These are phyloP conservation scores for Epirrhoe tristata DNA, from an alignment of 2,888 invertebrate genomes.

Conservation along the genomic window DNA sequence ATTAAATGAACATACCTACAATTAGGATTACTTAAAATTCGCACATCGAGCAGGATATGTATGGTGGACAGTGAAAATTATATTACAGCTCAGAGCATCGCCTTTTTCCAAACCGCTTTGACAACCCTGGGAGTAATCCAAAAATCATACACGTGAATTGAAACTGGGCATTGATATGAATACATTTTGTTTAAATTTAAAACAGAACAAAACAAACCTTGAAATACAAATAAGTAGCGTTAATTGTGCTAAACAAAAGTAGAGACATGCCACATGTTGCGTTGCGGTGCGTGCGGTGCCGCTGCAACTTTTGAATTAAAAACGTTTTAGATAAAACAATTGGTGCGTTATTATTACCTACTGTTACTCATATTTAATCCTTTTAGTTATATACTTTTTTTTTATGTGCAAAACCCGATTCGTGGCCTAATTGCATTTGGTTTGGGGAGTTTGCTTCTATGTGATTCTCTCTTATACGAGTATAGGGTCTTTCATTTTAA, in stretches of 20 bases:
- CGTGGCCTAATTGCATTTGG: neutral
- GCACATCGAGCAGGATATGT: no score
- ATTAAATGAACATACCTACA: no score
- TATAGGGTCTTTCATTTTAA: no score
- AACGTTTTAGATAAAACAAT: neutral
- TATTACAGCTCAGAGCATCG: neutral
- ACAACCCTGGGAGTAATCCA: constrained; percentile 14
- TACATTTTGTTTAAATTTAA: neutral
- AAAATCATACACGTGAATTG: neutral
- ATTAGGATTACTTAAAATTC: no score
- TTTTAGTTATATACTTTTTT: no score
- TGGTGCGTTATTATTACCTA: no score
- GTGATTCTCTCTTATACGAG: no score
- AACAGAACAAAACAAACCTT: neutral
- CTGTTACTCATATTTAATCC: no score
- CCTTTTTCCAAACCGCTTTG: neutral
- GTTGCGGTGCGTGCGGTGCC: neutral
- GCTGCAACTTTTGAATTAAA: neutral
- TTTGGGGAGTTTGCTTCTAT: neutral
- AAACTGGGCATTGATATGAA: constrained; percentile 1
- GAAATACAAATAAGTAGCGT: neutral
- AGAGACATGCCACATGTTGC: neutral
- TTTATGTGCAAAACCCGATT: no score
- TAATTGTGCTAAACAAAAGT: neutral
- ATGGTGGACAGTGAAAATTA: constrained; percentile 13